phyloP scores from a whole-genome alignment of 2,888 invertebrate species.

The Aspidiotus rigidus region DNA sequence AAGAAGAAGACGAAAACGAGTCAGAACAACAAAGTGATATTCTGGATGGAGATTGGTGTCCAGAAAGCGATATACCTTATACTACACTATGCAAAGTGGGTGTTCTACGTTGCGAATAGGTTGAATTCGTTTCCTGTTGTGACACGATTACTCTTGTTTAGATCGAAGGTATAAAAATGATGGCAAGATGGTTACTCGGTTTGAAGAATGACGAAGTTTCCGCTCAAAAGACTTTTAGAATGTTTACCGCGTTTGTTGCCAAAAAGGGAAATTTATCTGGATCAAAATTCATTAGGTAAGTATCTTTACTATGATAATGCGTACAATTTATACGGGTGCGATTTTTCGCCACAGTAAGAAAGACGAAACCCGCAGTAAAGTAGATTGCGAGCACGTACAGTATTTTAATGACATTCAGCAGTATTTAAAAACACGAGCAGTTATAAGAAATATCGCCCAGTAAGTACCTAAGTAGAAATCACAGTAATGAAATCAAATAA shows the following conservation, averaged over 20 bases:
- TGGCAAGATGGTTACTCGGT: constrained; percentile 92
- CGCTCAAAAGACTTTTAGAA: constrained; percentile 86
- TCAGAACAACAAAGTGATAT: constrained; percentile 8
- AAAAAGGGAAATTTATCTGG: constrained; percentile 78
- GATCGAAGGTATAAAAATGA: constrained; percentile 83
- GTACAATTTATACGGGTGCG: too few relatives aligned
- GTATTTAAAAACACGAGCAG: too few relatives aligned
- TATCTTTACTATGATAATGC: background rate
- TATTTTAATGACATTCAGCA: too few relatives aligned
- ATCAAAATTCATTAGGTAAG: constrained; percentile 45
- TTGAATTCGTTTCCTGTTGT: background rate
- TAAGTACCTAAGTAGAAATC: too few relatives aligned
- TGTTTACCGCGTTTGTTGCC: constrained; percentile 85
- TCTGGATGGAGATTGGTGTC: constrained; percentile 65
- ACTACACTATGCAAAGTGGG: constrained; percentile 79
- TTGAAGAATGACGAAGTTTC: constrained; percentile 77
- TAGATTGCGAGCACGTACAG: too few relatives aligned
- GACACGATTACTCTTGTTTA: constrained; percentile 37
- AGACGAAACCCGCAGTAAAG: too few relatives aligned
- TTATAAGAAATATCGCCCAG: too few relatives aligned
- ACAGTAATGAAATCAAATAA: too few relatives aligned
- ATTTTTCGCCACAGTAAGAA: too few relatives aligned
- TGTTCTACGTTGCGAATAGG: too few relatives aligned
- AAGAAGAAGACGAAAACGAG: constrained; percentile 47
- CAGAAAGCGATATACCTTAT: constrained; percentile 75